phyloP scores from a whole-genome alignment of 2,113 vertebrate genomes.

The Leptocoma aspasia region DNA sequence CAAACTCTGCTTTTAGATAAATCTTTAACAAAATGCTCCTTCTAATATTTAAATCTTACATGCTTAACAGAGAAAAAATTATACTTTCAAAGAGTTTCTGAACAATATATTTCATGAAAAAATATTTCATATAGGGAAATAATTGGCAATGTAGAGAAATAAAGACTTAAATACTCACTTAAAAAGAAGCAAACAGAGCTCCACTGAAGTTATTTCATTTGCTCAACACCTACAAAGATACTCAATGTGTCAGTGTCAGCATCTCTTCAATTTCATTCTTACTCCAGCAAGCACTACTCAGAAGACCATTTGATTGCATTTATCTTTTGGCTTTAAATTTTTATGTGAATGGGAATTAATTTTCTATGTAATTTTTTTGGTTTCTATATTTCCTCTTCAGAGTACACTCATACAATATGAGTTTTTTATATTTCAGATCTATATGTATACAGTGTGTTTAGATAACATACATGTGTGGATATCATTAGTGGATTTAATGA shows the following conservation, averaged over 20 bases:
- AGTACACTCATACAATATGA: not conserved
- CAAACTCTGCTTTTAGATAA: not conserved
- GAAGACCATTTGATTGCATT: not conserved
- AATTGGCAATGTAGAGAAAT: not conserved
- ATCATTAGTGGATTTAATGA: not conserved
- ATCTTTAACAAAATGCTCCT: not conserved
- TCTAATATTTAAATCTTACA: not conserved
- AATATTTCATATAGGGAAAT: not conserved
- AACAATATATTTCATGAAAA: not conserved
- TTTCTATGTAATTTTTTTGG: not conserved
- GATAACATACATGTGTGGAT: not conserved
- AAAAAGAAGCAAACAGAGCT: not conserved
- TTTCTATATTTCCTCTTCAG: not conserved
- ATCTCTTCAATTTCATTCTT: not conserved
- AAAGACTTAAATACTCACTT: not conserved
- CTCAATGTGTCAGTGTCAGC: not conserved
- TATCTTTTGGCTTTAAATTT: not conserved
- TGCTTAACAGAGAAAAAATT: not conserved
- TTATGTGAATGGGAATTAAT: not conserved
- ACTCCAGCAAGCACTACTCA: not conserved
- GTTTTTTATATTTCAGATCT: not conserved
- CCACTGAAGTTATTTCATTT: not conserved
- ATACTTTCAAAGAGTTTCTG: not conserved
- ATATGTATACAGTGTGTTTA: not conserved
- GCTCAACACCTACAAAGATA: not conserved